Percentiles rank a stretch among this genome's conserved stretches.
Conservation (phyloP, 1,140 invertebrate species). For the Tetranychus cinnabarinus region DNA sequence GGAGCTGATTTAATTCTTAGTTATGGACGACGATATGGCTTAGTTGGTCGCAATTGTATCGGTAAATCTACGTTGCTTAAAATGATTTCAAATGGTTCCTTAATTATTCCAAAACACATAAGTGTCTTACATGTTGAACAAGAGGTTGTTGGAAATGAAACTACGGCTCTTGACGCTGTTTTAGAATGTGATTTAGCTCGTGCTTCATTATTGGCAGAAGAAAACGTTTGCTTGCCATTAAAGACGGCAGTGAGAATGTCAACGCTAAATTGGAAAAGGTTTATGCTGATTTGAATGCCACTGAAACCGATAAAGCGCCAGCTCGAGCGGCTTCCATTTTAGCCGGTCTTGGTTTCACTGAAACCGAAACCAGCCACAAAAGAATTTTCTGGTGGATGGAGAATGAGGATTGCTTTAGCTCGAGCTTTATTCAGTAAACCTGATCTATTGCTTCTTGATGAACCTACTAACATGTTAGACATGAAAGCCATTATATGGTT, state of each 20-base stretch:
- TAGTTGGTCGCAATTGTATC: constrained; percentile 87
- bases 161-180: constrained; percentile 70
- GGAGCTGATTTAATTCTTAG: constrained; percentile 65
- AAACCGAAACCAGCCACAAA: constrained; percentile 64
- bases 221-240: constrained; percentile 23
- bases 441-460: constrained; percentile 31
- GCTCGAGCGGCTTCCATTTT: constrained; percentile 34
- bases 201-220: constrained; percentile 48
- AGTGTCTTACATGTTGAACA: constrained; percentile 90
- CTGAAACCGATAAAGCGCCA: constrained; percentile 88
- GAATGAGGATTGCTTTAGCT: constrained; percentile 89
- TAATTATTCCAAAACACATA: constrained; percentile 83
- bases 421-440: constrained; percentile 76
- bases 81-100: constrained; percentile 65
- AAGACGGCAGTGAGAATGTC: constrained; percentile 19
- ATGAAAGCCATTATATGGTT: constrained; percentile 99
- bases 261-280: constrained; percentile 44
- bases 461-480: constrained; percentile 96
- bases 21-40: constrained; percentile 72
- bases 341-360: constrained; percentile 65
- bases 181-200: constrained; percentile 73
- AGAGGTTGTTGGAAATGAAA: constrained; percentile 87
- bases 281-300: constrained; percentile 66
- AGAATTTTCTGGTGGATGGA: constrained; percentile 93
- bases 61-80: constrained; percentile 86